phyloP scores from a whole-genome alignment of 1,140 invertebrate genomes.

The Hormaphis cornu region DNA sequence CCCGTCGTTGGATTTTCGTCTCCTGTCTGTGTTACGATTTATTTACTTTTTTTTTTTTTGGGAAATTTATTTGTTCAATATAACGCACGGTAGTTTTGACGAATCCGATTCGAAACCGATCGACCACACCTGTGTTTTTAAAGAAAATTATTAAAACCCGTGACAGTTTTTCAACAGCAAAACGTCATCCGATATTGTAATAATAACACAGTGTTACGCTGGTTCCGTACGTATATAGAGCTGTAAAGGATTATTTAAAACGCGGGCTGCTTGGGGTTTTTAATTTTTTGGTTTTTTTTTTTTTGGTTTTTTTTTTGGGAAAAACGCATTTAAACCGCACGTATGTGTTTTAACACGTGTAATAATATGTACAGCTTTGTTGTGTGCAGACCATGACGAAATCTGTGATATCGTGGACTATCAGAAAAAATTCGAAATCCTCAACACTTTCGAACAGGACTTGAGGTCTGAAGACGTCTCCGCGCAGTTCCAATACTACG shows the following conservation, averaged over 20 bases:
- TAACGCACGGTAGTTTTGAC: no score
- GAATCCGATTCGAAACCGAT: neutral
- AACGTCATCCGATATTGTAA: no score
- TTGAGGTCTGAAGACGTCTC: conserved; percentile 52
- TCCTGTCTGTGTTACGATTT: no score
- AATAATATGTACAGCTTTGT: conserved; percentile 1
- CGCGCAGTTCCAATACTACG: conserved; percentile 56
- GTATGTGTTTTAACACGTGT: neutral
- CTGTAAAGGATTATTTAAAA: no score
- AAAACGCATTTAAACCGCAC: no score
- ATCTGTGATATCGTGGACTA: conserved; percentile 81
- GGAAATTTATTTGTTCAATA: no score
- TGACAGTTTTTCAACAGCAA: no score
- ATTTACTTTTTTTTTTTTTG: no score
- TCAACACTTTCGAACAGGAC: conserved; percentile 78
- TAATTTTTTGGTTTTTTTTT: no score
- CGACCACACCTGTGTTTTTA: neutral
- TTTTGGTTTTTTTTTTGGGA: no score
- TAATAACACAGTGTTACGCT: no score
- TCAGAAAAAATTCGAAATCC: conserved; percentile 79
- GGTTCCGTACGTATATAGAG: no score
- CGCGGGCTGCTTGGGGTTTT: neutral
- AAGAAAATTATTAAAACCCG: neutral
- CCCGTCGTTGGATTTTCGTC: neutral
- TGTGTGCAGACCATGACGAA: conserved; percentile 62